Evolutionary conservation across 2,797 vertebrate species (phyloP), one percentile per base, ranked within the genome.

Genomic region (Sandelia bainsii): DNA sequence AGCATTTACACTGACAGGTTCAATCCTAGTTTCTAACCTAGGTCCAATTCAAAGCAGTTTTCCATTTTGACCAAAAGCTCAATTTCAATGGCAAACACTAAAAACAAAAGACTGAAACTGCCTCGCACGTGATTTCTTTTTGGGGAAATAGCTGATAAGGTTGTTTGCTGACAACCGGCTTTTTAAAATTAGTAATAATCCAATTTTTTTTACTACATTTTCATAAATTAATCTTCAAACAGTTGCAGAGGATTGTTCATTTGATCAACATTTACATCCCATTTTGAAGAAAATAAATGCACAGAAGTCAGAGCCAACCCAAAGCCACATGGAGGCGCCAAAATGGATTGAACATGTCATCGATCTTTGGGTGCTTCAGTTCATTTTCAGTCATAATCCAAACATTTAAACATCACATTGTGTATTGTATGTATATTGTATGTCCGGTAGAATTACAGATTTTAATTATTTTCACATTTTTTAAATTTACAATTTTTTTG

Each of bases 61-160:
- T 69, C 77, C 62, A 49, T 72, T 81, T 77, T 67, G 61, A 85
- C 65, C 67, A 81, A 83, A 90, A 82, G 83, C 80, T 88, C 40
- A 77, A 75, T 79, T 89, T 83, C 65, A 66, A 80, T 52, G 85
- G 69, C 72, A 87, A 89, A 92, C 85, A 87, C 87, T 69, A 10
- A 72, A 81, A 82, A 76, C 52, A 73, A 73, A 76, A 1, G 75
- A 81, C 77, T 80, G 85, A 88, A 87, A 87, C 80, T 72, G 82
- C 75, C 76, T 78, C 58, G 80, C 77, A 89, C 80, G 73, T 25
- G 67, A 83, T 77, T 78, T 77, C 32, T 88, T 93, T 93, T 92
- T 91, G 87, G 91, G 87, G 61, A 91, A 91, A 83, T 72, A 93
- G 91, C 92, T 93, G 87, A 90, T 79, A 80, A 70, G 86, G 91